Evolutionary conservation across 2,888 invertebrate species (phyloP), one percentile per base, ranked within the genome.

Genomic region (Pandemis cinnamomeana): DNA sequence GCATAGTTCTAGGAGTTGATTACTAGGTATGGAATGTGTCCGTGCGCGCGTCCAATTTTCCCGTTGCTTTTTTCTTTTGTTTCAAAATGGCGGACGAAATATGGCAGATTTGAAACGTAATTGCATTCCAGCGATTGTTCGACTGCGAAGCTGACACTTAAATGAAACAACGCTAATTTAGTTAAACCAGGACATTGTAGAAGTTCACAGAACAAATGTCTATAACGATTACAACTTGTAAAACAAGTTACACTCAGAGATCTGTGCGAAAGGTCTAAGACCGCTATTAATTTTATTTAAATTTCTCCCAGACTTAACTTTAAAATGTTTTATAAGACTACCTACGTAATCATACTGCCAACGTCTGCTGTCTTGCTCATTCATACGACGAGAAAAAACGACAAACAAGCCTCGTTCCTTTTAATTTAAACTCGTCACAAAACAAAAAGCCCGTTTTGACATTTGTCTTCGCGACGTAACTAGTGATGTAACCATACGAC

Each of bases 61-160:
- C 27, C 27, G 27, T 36, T 36, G 10, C 11, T 46, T 0, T 2
- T 46, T 8, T 46, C 10, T 66, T 10, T 20, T 15, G 55, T 63
- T 60, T 60, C 66, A 71, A 71, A 71, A 66, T 66, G 66, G 71
- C 66, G 27, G 48, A 48, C 44, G 15, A 53, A 63, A 8, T 44
- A 44, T 55, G 44, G 41, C 15, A 10, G 15, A 5, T 46, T 11
- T 62, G 7, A 58, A 58, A 58, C 1, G 13, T 11, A 0, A 15
- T 53, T 53, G 7, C 13, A n/a, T 48, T 61, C 61, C 13, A 58
- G 61, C 15, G 61, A 11, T 2, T 42, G 46, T 68, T 58, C 27
- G 46, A 68, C 42, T 46, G 58, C 44, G 58, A 68, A 44, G 27
- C 46, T 27, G 20, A 20, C 44, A 46, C 46, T 68, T 60, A 20